These are phyloP conservation scores for Monomorium pharaonis DNA, from an alignment of 1,140 invertebrate species.

Conservation along the genomic window DNA sequence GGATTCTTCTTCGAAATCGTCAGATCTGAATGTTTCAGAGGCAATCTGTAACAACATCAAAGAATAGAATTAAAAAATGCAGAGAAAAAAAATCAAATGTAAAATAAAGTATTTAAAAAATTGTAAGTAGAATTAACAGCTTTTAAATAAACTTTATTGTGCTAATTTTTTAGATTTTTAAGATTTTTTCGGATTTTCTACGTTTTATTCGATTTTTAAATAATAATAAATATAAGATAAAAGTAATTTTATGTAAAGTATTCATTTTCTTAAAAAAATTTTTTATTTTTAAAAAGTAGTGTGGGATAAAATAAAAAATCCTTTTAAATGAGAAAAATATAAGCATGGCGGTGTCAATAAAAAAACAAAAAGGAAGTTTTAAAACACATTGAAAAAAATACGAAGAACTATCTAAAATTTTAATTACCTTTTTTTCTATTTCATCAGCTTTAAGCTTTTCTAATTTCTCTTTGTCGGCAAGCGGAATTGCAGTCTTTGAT, in stretches of 20 bases:
- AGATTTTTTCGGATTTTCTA: too few species aligned
- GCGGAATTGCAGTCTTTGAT: slow-evolving; percentile 73
- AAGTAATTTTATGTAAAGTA: too few species aligned
- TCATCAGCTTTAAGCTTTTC: slow-evolving; percentile 80
- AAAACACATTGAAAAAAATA: background rate
- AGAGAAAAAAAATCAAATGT: background rate
- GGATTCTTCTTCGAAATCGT: slow-evolving; percentile 62
- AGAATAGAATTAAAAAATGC: background rate
- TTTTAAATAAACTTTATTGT: too few species aligned
- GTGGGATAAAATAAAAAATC: too few species aligned
- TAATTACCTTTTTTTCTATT: slow-evolving; percentile 76
- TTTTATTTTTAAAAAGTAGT: too few species aligned
- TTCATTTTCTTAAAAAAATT: too few species aligned
- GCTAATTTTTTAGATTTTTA: too few species aligned
- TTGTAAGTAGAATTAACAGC: background rate
- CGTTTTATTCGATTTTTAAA: too few species aligned
- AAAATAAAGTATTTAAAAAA: background rate
- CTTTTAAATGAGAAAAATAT: background rate
- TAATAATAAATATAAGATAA: too few species aligned
- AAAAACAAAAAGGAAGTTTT: background rate
- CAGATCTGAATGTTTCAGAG: slow-evolving; percentile 64
- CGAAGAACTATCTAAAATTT: background rate
- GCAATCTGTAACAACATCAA: slow-evolving; percentile 58
- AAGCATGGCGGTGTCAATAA: background rate
- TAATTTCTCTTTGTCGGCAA: slow-evolving; percentile 79